Conservation (phyloP, 2,888 invertebrate genomes). For the Epinotia bilunana region DNA sequence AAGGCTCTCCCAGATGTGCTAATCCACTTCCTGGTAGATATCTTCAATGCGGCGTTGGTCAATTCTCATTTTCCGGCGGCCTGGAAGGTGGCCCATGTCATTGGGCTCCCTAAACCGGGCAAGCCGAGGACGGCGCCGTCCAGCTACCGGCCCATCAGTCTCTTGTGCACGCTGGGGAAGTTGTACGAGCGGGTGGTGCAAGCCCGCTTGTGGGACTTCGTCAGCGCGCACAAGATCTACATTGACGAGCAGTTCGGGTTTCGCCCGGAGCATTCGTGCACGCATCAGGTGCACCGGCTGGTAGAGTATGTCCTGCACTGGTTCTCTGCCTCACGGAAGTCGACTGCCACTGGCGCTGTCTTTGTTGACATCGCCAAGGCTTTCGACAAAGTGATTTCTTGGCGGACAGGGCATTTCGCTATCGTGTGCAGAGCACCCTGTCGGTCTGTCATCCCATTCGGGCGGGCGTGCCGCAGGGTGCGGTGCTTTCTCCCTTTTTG, state of each 20-base stretch:
- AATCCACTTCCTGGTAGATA: not conserved
- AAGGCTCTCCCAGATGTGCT: not conserved
- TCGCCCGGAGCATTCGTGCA: not conserved
- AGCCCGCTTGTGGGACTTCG: not conserved
- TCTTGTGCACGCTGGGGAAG: not conserved
- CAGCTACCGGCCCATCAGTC: not conserved
- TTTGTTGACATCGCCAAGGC: not conserved
- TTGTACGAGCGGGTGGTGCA: not conserved
- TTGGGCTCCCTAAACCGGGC: not conserved
- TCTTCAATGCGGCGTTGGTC: not conserved
- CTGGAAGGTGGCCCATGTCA: slow-evolving; percentile 2
- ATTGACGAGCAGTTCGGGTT: not conserved
- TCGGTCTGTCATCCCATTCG: too few species aligned
- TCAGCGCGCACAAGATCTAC: not conserved
- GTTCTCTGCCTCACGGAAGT: too few species aligned
- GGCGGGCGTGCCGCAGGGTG: too few species aligned
- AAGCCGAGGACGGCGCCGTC: not conserved
- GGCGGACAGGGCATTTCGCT: not conserved
- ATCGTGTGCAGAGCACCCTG: not conserved
- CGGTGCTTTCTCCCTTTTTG: too few species aligned
- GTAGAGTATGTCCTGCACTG: not conserved
- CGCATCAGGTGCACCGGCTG: not conserved
- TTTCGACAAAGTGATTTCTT: not conserved
- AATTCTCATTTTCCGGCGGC: not conserved
- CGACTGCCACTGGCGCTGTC: not conserved